Evolutionary conservation across 2,113 vertebrate genomes (phyloP).

Genomic region (Platichthys flesus): DNA sequence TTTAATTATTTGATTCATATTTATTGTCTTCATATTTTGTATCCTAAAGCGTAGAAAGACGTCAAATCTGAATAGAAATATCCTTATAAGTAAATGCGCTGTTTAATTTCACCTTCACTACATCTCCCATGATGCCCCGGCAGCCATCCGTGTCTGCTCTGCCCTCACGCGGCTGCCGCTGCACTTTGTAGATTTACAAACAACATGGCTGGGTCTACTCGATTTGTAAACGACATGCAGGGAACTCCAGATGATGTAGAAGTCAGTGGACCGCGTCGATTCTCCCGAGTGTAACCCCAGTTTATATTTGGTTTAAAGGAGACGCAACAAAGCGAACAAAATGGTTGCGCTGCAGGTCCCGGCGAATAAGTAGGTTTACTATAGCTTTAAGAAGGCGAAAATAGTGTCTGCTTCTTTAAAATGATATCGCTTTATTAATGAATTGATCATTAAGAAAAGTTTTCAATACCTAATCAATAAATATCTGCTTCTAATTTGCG

Average conservation of each 20-base stretch:
- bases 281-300: conserved; percentile 52
- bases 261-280: conserved; percentile 39
- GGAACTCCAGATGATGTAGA: conserved; percentile 46
- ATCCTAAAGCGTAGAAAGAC: not conserved
- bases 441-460: conserved; percentile 78
- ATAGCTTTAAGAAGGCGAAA: conserved; percentile 85
- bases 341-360: conserved; percentile 64
- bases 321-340: conserved; percentile 84
- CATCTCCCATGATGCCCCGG: conserved; percentile 63
- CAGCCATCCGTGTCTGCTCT: not conserved
- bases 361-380: conserved; percentile 78
- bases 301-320: conserved; percentile 85
- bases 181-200: conserved; percentile 58
- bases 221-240: accelerated
- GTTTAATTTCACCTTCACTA: conserved; percentile 33
- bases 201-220: not conserved
- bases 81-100: not conserved
- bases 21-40: not conserved
- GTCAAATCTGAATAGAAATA: not conserved
- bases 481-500: conserved; percentile 66
- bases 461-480: conserved; percentile 64
- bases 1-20: not conserved
- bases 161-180: not conserved
- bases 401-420: conserved; percentile 83
- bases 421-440: conserved; percentile 76